These are phyloP conservation scores for Centrocercus urophasianus DNA, from an alignment of 2,113 vertebrate genomes.

Conservation along the genomic window DNA sequence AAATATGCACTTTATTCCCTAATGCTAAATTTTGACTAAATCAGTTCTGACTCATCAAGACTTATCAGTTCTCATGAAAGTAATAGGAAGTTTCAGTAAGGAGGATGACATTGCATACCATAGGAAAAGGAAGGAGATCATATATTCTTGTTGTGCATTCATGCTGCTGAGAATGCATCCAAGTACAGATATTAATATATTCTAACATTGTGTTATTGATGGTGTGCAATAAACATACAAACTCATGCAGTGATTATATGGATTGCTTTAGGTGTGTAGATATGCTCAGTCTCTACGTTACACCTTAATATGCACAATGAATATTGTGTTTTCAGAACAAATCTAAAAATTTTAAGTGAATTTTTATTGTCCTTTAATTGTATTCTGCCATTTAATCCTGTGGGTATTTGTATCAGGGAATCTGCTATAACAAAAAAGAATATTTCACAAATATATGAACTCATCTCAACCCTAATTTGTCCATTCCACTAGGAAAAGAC, in stretches of 20 bases:
- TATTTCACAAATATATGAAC: neutral
- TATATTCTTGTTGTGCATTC: constrained; percentile 38
- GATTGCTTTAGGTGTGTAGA: neutral
- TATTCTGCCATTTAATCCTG: neutral
- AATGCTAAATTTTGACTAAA: neutral
- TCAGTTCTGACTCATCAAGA: neutral
- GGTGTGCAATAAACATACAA: constrained; percentile 18
- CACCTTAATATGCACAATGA: neutral
- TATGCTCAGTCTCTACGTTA: neutral
- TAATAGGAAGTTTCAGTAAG: neutral
- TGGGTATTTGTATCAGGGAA: neutral
- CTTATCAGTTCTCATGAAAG: neutral
- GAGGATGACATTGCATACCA: neutral
- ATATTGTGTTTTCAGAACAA: neutral
- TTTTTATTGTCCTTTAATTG: neutral
- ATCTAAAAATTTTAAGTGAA: neutral
- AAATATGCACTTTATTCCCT: neutral
- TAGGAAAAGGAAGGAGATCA: neutral
- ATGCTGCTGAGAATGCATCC: constrained; percentile 30
- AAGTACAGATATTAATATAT: constrained; percentile 28
- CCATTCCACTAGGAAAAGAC: neutral
- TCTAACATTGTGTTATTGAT: constrained; percentile 47
- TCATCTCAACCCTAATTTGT: neutral
- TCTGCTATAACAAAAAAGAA: neutral
- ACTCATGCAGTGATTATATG: neutral